These are phyloP conservation scores for Dallia pectoralis DNA, from an alignment of 2,797 vertebrate species.

Conservation along the genomic window DNA sequence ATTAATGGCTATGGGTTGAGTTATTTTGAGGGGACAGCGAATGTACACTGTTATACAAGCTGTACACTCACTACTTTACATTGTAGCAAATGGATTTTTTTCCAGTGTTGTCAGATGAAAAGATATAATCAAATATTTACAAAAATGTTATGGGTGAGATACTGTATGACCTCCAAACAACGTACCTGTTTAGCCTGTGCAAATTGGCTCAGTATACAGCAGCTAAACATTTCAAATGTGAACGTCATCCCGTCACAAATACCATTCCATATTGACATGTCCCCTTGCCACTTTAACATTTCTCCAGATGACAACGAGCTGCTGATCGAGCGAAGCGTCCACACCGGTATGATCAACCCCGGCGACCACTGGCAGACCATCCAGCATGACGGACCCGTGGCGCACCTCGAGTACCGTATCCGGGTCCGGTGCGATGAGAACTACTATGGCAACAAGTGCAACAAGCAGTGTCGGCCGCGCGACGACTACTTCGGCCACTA, in stretches of 20 bases:
- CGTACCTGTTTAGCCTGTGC: no score
- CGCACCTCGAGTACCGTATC: constrained; percentile 83
- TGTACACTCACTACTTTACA: no score
- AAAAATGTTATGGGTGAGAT: no score
- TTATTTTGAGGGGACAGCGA: no score
- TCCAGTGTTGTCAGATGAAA: no score
- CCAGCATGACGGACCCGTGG: constrained; percentile 81
- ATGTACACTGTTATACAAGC: no score
- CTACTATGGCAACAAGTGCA: constrained; percentile 93
- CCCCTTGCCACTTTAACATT: background rate
- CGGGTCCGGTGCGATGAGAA: constrained; percentile 89
- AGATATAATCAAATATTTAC: no score
- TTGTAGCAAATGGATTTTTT: no score
- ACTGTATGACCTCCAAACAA: no score
- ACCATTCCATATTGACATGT: background rate
- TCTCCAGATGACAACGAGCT: constrained; percentile 69
- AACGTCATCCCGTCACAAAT: background rate
- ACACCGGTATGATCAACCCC: constrained; percentile 90
- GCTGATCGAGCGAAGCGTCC: constrained; percentile 85
- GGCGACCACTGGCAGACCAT: constrained; percentile 88
- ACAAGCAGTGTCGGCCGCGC: constrained; percentile 90
- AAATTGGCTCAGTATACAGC: no score
- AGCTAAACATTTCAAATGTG: no score
- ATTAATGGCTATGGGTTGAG: no score
- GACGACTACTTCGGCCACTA: constrained; percentile 95